These are phyloP conservation scores for Cyprinus carpio DNA, from an alignment of 2,113 vertebrate species.

Conservation along the genomic window DNA sequence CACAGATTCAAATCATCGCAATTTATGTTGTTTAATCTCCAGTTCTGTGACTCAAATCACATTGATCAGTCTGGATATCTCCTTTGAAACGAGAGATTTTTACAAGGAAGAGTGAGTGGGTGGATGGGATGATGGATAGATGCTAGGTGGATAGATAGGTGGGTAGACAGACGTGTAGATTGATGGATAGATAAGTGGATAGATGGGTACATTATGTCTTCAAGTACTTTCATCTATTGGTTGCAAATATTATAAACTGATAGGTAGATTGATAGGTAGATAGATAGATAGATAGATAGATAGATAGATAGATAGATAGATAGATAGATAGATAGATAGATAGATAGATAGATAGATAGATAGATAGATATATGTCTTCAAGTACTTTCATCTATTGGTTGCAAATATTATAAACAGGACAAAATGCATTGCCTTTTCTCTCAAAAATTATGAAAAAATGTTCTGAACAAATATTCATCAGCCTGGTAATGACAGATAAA, in stretches of 20 bases:
- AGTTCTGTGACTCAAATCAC: neutral
- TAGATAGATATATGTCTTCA: neutral
- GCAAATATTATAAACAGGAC: neutral
- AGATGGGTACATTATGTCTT: neutral
- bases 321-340: too few species aligned
- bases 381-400: neutral
- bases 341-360: neutral
- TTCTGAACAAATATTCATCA: conserved; percentile 40
- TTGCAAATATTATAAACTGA: too few species aligned
- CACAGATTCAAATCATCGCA: neutral
- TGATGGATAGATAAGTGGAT: neutral
- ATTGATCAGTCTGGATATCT: neutral
- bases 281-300: neutral
- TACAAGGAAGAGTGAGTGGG: too few species aligned
- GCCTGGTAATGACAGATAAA: conserved; percentile 39
- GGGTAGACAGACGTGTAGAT: neutral
- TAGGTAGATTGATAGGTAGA: neutral
- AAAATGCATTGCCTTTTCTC: neutral
- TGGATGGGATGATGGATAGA: too few species aligned
- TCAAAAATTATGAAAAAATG: neutral
- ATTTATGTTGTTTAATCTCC: conserved; percentile 30
- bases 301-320: neutral
- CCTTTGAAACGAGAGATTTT: neutral
- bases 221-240: too few species aligned
- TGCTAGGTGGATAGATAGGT: too few species aligned